Conservation (phyloP, 2,797 vertebrate genomes). For the Malurus splendens region DNA sequence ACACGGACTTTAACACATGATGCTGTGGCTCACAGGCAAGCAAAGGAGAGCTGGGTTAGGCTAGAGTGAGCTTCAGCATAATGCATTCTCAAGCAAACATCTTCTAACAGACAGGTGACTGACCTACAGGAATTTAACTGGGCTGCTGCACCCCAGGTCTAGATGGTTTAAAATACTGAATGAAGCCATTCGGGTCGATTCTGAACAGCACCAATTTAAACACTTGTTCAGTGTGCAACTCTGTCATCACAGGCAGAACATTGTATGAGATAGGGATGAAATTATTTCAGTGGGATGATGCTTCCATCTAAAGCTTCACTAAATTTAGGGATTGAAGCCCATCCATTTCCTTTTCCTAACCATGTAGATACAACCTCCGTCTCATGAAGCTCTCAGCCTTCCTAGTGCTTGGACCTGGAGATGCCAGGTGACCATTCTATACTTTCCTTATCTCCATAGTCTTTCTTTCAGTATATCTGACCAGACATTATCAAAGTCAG, state of each 20-base stretch:
- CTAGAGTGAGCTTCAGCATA: neutral
- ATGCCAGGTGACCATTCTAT: neutral
- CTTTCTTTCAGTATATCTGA: neutral
- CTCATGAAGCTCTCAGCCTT: neutral
- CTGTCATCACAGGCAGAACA: neutral
- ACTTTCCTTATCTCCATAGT: neutral
- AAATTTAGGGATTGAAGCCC: neutral
- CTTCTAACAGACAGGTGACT: neutral
- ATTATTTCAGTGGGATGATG: neutral
- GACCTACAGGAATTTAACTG: neutral
- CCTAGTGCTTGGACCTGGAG: neutral
- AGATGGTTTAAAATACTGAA: neutral
- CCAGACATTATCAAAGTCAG: neutral
- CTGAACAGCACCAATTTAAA: neutral
- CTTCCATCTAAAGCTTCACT: neutral
- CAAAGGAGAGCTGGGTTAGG: neutral
- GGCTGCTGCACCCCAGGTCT: neutral
- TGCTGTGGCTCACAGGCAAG: neutral
- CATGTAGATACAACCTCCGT: neutral
- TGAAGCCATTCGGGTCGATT: neutral
- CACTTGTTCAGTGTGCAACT: neutral
- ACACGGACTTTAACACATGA: neutral
- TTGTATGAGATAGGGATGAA: neutral
- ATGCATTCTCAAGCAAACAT: neutral
- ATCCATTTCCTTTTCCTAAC: neutral